Percentiles rank a stretch among this genome's conserved stretches.
phyloP scores from a whole-genome alignment of 1,140 invertebrate species.

The Glossosoma conforme region DNA sequence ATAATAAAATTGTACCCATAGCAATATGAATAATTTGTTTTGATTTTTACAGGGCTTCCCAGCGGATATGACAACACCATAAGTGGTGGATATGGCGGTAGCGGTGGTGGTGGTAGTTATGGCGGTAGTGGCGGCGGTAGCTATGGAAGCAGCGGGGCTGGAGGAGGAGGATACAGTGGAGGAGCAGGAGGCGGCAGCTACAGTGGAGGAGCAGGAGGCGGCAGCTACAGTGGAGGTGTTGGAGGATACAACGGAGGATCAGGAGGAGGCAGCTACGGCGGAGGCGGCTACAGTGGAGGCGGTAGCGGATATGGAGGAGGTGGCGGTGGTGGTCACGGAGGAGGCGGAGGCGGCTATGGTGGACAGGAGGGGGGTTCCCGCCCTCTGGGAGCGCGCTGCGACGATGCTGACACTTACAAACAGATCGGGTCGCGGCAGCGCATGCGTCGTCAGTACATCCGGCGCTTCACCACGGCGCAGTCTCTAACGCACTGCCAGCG shows the following conservation, averaged over 20 bases:
- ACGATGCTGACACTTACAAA: constrained; percentile 73
- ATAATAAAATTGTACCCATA: too few relatives aligned
- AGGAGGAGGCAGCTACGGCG: constrained; percentile 15
- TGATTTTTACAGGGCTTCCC: too few relatives aligned
- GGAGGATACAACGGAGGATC: constrained; percentile 15
- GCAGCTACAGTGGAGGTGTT: constrained; percentile 30
- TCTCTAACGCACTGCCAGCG: constrained; percentile 73
- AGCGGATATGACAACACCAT: too few relatives aligned
- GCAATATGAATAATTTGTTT: not conserved
- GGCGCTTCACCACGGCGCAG: constrained; percentile 66
- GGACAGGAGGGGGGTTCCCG: constrained; percentile 26
- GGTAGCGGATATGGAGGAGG: constrained; percentile 14
- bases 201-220: constrained; percentile 23
- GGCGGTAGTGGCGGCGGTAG: constrained; percentile 17
- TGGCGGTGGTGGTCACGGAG: constrained; percentile 35
- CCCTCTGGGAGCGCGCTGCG: constrained; percentile 54
- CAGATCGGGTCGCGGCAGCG: constrained; percentile 70
- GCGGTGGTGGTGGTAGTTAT: constrained; percentile 32
- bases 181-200: constrained; percentile 35
- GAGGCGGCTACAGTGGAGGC: constrained; percentile 1
- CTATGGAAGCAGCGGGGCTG: constrained; percentile 28
- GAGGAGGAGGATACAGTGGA: constrained; percentile 32
- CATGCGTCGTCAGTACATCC: constrained; percentile 72
- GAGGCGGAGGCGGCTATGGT: constrained; percentile 30
- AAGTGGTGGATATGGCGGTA: constrained; percentile 25